Conservation (phyloP, 37 sponge, comb jelly and placozoan species). For the Agelas oroides region DNA sequence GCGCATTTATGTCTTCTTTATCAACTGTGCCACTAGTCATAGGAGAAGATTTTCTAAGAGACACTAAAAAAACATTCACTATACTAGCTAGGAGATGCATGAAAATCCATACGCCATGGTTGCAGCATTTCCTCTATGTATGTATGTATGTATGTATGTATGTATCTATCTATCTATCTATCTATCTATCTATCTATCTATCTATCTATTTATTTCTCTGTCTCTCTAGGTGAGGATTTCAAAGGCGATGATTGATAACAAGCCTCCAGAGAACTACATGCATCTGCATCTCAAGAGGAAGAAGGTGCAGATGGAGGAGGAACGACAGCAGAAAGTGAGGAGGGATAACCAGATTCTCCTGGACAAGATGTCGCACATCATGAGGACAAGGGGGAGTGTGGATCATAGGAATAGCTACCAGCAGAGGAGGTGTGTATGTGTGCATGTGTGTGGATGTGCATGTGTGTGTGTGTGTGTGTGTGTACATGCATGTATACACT, state of each 20-base stretch:
- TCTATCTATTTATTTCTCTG: too few species aligned
- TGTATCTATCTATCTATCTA: neutral
- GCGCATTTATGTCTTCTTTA: too few species aligned
- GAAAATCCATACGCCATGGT: too few species aligned
- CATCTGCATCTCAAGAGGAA: constrained; percentile 88
- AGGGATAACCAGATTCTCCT: constrained; percentile 90
- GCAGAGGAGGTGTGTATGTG: constrained; percentile 57
- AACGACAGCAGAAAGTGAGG: constrained; percentile 79
- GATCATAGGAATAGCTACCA: constrained; percentile 85
- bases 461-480: too few species aligned
- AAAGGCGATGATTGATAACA: constrained; percentile 88
- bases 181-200: too few species aligned
- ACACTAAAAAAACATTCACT: too few species aligned
- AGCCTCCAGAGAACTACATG: constrained; percentile 87
- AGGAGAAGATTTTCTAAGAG: too few species aligned
- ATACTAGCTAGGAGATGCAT: too few species aligned
- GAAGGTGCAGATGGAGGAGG: constrained; percentile 92
- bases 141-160: too few species aligned
- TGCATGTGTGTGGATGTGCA: too few species aligned
- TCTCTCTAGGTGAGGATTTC: constrained; percentile 75
- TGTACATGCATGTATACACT: neutral
- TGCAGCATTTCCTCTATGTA: too few species aligned
- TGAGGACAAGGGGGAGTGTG: constrained; percentile 81
- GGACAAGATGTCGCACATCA: constrained; percentile 90
- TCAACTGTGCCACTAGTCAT: too few species aligned